These are phyloP conservation scores for Ciconia maguari DNA, from an alignment of 2,113 vertebrate genomes.

Conservation along the genomic window DNA sequence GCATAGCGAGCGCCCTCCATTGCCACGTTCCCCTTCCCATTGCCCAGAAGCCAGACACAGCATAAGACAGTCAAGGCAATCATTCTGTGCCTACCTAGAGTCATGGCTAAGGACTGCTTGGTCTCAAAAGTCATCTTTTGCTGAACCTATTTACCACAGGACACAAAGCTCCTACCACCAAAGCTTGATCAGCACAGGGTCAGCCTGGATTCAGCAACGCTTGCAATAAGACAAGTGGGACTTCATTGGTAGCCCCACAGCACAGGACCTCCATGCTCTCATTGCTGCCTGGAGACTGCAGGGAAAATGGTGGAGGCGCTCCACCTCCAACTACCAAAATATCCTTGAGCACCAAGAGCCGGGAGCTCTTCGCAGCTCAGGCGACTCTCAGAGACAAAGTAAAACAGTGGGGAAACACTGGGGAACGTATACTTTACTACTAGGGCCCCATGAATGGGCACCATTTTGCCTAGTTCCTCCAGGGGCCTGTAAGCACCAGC, in stretches of 20 bases:
- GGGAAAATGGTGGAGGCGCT: neutral
- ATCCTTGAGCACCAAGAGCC: neutral
- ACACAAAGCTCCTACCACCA: neutral
- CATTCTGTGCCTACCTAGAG: accelerated
- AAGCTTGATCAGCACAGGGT: neutral
- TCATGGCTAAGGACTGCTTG: accelerated
- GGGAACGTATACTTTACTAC: neutral
- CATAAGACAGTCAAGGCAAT: neutral
- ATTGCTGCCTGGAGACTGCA: accelerated
- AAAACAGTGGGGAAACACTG: neutral
- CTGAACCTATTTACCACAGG: too few relatives aligned
- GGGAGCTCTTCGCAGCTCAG: neutral
- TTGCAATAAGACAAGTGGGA: accelerated
- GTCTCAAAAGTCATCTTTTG: neutral
- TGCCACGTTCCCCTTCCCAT: accelerated
- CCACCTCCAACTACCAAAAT: neutral
- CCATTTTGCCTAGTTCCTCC: neutral
- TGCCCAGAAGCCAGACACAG: neutral
- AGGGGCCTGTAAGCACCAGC: neutral
- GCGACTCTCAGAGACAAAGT: neutral
- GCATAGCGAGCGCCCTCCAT: neutral
- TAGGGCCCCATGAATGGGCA: neutral
- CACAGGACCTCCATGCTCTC: too few relatives aligned
- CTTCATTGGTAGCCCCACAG: accelerated
- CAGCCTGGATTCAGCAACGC: neutral